phyloP scores from a whole-genome alignment of 2,888 invertebrate genomes.

The Lasioglossum vierecki region DNA sequence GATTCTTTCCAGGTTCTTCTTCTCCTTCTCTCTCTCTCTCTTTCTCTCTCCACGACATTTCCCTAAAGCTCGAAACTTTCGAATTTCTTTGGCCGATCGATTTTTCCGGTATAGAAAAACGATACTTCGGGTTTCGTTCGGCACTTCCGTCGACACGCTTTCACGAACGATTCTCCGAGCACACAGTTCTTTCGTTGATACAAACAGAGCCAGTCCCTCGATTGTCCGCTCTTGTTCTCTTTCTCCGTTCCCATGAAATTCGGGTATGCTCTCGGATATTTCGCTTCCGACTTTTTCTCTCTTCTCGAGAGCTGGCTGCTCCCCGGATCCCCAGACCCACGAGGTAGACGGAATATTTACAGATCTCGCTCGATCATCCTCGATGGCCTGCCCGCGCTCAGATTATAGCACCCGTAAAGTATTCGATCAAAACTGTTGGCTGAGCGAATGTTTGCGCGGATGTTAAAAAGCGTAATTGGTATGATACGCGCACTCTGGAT shows the following conservation, averaged over 20 bases:
- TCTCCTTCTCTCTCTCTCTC: no score
- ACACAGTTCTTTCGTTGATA: constrained; percentile 44
- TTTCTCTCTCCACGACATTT: background rate
- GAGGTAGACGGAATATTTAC: background rate
- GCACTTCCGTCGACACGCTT: constrained; percentile 61
- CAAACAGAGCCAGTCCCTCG: background rate
- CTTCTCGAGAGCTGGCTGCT: background rate
- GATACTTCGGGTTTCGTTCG: constrained; percentile 40
- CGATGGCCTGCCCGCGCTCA: background rate
- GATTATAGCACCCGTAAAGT: background rate
- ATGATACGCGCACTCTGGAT: background rate
- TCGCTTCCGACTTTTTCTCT: background rate
- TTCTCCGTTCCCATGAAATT: background rate
- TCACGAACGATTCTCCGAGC: constrained; percentile 60
- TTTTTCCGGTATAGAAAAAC: constrained; percentile 45
- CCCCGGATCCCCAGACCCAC: background rate
- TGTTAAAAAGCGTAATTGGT: constrained; percentile 1
- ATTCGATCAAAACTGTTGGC: constrained; percentile 1
- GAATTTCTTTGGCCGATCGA: constrained; percentile 56
- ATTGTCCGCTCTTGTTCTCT: background rate
- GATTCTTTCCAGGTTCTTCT: background rate
- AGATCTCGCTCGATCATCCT: background rate
- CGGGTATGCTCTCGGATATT: background rate
- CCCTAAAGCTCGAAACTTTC: constrained; percentile 50
- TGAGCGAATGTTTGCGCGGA: background rate